Percentiles rank a stretch among this genome's conserved stretches.
Conservation (phyloP, 2,888 invertebrate species). For the Ganaspis brasiliensis region DNA sequence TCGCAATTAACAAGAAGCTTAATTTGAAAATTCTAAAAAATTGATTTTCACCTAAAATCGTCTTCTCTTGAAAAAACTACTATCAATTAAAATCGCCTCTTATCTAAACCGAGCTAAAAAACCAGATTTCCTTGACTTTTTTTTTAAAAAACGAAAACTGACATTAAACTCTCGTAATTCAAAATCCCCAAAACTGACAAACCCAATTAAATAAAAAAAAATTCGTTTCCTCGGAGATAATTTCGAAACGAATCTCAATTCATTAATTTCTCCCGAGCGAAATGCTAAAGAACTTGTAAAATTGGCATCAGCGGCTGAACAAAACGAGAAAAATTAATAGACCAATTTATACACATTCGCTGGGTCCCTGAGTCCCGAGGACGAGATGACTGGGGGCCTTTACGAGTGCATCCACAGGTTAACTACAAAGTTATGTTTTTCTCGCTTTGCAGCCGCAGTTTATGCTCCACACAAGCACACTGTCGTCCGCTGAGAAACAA, state of each 20-base stretch:
- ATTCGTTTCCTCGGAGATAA: not conserved
- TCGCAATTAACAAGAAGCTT: no score
- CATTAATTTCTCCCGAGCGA: conserved; percentile 16
- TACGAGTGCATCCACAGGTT: conserved; percentile 28
- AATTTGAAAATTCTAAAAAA: no score
- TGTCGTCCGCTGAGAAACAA: not conserved
- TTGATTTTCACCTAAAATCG: no score
- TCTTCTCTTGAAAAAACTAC: no score
- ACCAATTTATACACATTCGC: conserved; percentile 25
- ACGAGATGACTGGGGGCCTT: conserved; percentile 1
- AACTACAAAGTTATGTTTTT: conserved; percentile 37
- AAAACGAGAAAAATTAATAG: conserved; percentile 36
- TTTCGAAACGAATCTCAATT: conserved; percentile 8
- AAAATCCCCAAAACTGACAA: not conserved
- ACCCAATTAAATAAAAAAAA: not conserved
- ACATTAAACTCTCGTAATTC: not conserved
- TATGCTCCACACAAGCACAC: conserved; percentile 18
- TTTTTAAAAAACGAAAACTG: no score
- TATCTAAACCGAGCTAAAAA: no score
- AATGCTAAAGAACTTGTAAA: conserved; percentile 24
- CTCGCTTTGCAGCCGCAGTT: conserved; percentile 18
- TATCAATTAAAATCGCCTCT: no score
- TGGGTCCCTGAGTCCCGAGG: not conserved
- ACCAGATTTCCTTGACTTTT: no score
- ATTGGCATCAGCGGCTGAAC: conserved; percentile 12